Evolutionary conservation across 2,113 vertebrate species (phyloP).

Genomic region (Columba janthina): DNA sequence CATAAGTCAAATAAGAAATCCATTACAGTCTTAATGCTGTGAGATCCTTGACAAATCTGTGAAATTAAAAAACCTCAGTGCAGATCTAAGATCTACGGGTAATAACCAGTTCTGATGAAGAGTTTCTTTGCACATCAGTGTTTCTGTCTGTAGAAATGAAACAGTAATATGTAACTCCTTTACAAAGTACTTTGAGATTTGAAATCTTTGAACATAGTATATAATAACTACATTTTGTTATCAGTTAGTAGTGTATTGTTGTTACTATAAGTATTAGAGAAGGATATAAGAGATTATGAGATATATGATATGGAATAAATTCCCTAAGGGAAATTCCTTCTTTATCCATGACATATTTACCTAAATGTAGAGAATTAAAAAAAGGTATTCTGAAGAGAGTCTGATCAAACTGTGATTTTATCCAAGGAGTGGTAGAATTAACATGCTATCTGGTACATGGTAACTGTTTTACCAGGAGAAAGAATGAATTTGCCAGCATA

Average conservation of each 20-base stretch:
- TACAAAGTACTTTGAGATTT: neutral
- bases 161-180: neutral
- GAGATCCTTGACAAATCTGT: neutral
- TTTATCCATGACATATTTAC: neutral
- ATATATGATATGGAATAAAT: neutral
- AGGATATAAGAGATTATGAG: neutral
- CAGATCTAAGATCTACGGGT: neutral
- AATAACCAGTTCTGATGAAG: neutral
- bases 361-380: neutral
- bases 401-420: neutral
- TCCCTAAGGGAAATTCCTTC: neutral
- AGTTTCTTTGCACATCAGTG: neutral
- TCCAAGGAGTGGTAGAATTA: neutral
- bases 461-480: neutral
- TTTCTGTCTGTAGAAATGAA: neutral
- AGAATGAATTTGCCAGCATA: neutral
- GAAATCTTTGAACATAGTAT: neutral
- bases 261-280: neutral
- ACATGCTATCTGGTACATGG: neutral
- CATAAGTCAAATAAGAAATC: neutral
- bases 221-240: neutral
- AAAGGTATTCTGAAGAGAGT: neutral
- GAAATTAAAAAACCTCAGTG: neutral
- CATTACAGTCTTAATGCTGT: neutral
- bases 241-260: neutral